Evolutionary conservation across 2,888 invertebrate species (phyloP), one percentile per base, ranked within the genome.

Genomic region (Tetragonula carbonaria): DNA sequence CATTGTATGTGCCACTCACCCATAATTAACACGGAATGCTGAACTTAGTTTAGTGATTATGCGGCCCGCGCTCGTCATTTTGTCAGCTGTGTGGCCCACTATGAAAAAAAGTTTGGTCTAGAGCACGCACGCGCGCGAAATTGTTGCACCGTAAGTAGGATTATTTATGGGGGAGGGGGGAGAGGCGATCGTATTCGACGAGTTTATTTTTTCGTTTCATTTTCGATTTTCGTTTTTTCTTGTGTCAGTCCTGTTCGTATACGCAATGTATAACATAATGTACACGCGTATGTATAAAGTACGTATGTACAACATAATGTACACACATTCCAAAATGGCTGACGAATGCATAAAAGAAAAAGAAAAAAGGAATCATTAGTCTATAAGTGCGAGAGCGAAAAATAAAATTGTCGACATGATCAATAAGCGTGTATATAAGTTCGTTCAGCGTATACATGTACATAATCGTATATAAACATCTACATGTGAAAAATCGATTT

Each of bases 401-500:
- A 21, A 18, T 16, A 28, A 57, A 28, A 28, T 45, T 11, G 55
- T 45, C 66, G 14, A 57, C n/a, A 8, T 13, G 66, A 38, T 68
- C 18, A 23, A n/a, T 50, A 45, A n/a, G 6, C n/a, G 33, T 63
- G 45, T 33, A 63, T 63, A 63, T 28, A 33, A 11, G 62, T 23
- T 62, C 28, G 62, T 62, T 16, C 62, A 16, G 23, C 0, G 66
- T 45, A 28, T 18, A 6, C 1, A 28, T 50, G 28, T 33, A 33
- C 51, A 14, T 57, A n/a, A 45, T 45, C 21, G 23, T 18, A n/a
- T 38, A 70, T 77, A 63, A 33, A 33, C 3, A 70, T n/a, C 70
- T 76, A 57, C 73, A 80, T 65, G 55, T 82, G 50, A 72, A 78
- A 78, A 80, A 45, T 68, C 50, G 45, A 74, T 90, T 90, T 89